phyloP scores from a whole-genome alignment of 2,113 vertebrate genomes.

The Spilogale gracilis region DNA sequence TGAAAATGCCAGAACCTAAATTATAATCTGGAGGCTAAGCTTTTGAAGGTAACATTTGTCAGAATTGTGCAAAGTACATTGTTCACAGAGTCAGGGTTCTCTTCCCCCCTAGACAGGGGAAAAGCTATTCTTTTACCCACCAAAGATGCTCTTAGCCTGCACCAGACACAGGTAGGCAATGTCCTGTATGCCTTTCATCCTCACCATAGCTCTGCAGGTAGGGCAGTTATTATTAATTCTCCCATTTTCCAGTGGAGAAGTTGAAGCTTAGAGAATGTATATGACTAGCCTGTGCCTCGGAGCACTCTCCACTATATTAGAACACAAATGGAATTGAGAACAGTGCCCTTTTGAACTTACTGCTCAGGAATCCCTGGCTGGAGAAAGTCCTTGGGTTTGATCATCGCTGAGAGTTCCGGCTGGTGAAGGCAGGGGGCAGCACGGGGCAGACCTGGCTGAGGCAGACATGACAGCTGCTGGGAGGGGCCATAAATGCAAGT shows the following conservation, averaged over 20 bases:
- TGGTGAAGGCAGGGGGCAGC: background rate
- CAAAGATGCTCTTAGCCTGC: background rate
- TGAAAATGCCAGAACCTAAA: slow-evolving; percentile 22
- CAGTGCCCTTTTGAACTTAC: background rate
- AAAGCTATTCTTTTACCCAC: background rate
- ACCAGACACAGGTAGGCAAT: background rate
- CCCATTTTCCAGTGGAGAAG: background rate
- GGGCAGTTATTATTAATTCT: background rate
- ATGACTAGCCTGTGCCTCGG: background rate
- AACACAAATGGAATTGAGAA: background rate
- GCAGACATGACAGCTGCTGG: background rate
- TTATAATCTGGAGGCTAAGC: background rate
- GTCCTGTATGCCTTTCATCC: background rate
- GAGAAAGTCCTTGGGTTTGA: background rate
- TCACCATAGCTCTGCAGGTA: background rate
- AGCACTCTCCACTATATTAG: background rate
- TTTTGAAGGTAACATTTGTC: slow-evolving; percentile 19
- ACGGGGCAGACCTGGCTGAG: background rate
- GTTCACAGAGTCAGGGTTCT: background rate
- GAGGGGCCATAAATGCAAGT: background rate
- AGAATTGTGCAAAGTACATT: background rate
- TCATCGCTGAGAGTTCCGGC: background rate
- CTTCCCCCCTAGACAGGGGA: background rate
- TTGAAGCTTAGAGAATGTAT: background rate
- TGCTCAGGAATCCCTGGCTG: background rate